Conservation (phyloP, 2,797 vertebrate genomes). For the Rhabdomys pumilio region DNA sequence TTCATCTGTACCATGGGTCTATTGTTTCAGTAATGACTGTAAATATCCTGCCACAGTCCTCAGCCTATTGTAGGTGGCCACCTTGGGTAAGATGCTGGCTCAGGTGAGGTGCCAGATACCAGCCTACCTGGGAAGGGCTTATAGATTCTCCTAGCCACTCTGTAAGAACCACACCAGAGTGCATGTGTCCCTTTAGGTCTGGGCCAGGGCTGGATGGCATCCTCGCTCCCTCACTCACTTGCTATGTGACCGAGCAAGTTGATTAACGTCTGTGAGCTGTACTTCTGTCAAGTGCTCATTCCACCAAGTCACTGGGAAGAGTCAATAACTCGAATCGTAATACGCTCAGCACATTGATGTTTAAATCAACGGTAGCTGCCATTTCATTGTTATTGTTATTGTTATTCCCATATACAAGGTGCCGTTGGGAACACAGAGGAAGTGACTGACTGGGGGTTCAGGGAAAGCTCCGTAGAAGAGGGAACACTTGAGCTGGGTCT, state of each 20-base stretch:
- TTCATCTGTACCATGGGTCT: constrained; percentile 25
- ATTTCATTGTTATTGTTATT: constrained; percentile 82
- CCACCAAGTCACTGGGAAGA: constrained; percentile 40
- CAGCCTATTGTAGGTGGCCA: neutral
- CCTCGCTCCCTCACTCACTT: constrained; percentile 4
- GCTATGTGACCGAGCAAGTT: constrained; percentile 75
- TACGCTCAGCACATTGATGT: constrained; percentile 52
- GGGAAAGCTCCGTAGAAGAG: constrained; percentile 87
- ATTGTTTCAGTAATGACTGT: constrained; percentile 6
- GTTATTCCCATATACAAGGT: constrained; percentile 86
- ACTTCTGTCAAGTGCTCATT: constrained; percentile 34
- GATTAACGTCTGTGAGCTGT: constrained; percentile 66
- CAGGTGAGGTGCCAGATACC: neutral
- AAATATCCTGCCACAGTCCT: neutral
- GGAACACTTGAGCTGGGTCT: constrained; percentile 87
- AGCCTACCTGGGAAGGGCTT: neutral
- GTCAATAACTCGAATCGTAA: neutral
- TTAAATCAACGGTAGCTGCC: constrained; percentile 72
- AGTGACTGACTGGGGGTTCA: constrained; percentile 87
- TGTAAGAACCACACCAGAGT: neutral
- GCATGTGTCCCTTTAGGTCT: neutral
- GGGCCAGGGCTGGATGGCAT: neutral
- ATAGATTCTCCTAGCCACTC: neutral
- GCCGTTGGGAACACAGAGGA: constrained; percentile 87
- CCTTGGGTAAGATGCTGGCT: neutral